Evolutionary conservation across 2,113 vertebrate genomes (phyloP).

Genomic region (Menidia beryllina): DNA sequence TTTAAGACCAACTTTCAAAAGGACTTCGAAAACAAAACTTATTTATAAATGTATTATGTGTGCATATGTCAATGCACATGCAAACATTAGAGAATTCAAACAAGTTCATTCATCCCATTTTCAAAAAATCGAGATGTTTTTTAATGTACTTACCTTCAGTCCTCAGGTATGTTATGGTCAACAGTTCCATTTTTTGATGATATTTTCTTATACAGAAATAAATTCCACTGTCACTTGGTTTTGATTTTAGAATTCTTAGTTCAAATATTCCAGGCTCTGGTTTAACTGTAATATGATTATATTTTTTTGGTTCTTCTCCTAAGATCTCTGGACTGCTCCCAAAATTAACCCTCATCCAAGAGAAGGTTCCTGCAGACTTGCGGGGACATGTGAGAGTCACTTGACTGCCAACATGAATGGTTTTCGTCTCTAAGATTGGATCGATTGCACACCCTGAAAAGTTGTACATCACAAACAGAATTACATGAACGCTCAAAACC

Average conservation of each 20-base stretch:
- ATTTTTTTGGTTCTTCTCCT: not conserved
- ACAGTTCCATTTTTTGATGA: fast-evolving
- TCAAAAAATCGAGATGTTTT: fast-evolving
- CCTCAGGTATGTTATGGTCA: slow-evolving; percentile 26
- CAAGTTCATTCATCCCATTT: not conserved
- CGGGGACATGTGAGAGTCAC: slow-evolving; percentile 34
- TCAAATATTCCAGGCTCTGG: not conserved
- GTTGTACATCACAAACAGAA: not conserved
- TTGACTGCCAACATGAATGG: slow-evolving; percentile 17
- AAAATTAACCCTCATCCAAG: slow-evolving; percentile 49
- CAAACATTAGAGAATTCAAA: not conserved
- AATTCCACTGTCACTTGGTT: slow-evolving; percentile 38
- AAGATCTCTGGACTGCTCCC: slow-evolving; percentile 29
- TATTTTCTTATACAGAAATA: slow-evolving; percentile 44
- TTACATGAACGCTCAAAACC: not conserved
- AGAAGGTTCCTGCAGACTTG: not conserved
- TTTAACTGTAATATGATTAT: not conserved
- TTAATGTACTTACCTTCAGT: slow-evolving; percentile 48
- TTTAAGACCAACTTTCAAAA: not conserved
- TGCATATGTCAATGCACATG: not conserved
- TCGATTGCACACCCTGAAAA: slow-evolving; percentile 28
- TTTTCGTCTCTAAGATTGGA: not conserved
- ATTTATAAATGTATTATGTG: not conserved
- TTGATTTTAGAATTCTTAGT: slow-evolving; percentile 20
- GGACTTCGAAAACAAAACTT: not conserved